Evolutionary conservation across 23 tunicate genomes (phyloP).

Genomic region (Halocynthia roretzi): DNA sequence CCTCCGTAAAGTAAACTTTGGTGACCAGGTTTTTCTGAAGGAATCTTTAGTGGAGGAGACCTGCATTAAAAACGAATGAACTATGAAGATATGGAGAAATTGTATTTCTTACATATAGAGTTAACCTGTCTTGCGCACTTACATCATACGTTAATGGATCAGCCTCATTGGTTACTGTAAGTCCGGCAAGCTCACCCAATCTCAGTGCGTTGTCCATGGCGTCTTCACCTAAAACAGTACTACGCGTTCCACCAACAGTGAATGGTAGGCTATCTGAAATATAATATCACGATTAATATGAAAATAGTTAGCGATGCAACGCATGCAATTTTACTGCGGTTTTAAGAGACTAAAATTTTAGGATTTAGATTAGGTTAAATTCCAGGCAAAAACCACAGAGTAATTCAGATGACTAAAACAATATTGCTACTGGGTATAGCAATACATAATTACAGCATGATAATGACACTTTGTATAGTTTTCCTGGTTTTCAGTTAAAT

Average conservation of each 20-base stretch:
- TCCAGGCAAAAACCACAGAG: no score
- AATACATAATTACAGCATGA: no score
- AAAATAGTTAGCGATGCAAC: no score
- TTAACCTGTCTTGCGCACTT: background rate
- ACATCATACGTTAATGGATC: slow-evolving; percentile 85
- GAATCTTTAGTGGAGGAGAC: slow-evolving; percentile 57
- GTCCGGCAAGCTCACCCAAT: slow-evolving; percentile 90
- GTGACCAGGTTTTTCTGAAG: slow-evolving; percentile 77
- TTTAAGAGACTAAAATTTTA: no score
- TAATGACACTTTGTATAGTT: no score
- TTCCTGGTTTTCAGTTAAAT: no score
- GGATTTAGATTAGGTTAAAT: no score
- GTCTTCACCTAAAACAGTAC: slow-evolving; percentile 44
- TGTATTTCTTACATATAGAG: background rate
- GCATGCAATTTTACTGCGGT: no score
- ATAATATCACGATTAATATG: no score
- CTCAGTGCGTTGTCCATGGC: slow-evolving; percentile 67
- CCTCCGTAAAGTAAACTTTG: slow-evolving; percentile 61
- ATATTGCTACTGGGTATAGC: no score
- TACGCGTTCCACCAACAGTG: slow-evolving; percentile 46
- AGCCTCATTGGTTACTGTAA: slow-evolving; percentile 93
- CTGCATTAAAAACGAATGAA: slow-evolving; percentile 15
- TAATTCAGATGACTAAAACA: no score
- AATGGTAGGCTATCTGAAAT: slow-evolving; percentile 56
- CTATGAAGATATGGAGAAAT: background rate